Percentiles rank a stretch among this genome's conserved stretches.
Evolutionary conservation across 2,797 vertebrate species (phyloP).

Genomic region (Urophycis tenuis): DNA sequence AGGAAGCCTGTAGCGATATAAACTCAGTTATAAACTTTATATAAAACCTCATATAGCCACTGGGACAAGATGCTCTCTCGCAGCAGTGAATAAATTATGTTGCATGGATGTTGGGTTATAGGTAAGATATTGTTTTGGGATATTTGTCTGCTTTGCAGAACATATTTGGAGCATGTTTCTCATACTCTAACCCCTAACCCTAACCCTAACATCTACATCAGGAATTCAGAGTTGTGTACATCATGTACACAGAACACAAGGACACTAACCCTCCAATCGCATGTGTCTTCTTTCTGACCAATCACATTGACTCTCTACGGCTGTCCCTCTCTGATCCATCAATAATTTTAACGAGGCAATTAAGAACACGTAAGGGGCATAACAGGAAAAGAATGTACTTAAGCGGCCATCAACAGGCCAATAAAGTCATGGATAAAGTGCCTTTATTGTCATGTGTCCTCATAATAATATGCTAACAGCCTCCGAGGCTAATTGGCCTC

Average conservation of each 20-base stretch:
- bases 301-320: constrained; percentile 33
- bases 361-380: constrained; percentile 57
- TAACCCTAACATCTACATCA: no score
- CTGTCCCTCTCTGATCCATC: constrained; percentile 48
- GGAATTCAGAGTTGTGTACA: neutral
- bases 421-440: constrained; percentile 50
- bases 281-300: constrained; percentile 25
- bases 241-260: constrained; percentile 18
- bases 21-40: neutral
- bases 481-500: constrained; percentile 43
- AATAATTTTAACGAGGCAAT: constrained; percentile 58
- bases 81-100: neutral
- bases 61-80: neutral
- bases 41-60: neutral
- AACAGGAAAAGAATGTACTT: constrained; percentile 56
- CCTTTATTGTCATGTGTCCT: constrained; percentile 50
- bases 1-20: constrained; percentile 7
- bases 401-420: constrained; percentile 40
- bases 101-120: neutral
- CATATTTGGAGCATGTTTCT: neutral
- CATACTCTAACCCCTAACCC: no score
- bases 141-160: neutral
- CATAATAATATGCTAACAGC: constrained; percentile 49
- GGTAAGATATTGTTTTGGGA: neutral
- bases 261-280: constrained; percentile 29